A percentile compares a stretch with the other conserved stretches of the same genome.
Evolutionary conservation across 2,113 vertebrate species (phyloP).

Genomic region (Crotophaga sulcirostris): DNA sequence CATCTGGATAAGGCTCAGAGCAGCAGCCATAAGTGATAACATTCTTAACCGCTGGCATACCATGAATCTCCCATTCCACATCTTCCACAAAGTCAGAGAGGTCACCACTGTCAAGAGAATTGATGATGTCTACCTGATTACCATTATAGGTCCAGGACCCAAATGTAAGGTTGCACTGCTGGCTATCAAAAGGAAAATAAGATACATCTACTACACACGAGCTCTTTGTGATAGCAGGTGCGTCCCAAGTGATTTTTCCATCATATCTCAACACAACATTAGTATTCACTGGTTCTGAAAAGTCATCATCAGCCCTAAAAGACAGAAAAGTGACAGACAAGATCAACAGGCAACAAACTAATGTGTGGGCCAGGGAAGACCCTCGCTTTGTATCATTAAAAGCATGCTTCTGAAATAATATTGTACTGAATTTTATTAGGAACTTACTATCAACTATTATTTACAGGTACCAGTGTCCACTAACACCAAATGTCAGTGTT

Average conservation of each 20-base stretch:
- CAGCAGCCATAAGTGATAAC: slow-evolving; percentile 96
- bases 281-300: slow-evolving; percentile 87
- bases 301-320: slow-evolving; percentile 90
- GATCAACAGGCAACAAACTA: not conserved
- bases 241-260: slow-evolving; percentile 94
- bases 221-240: slow-evolving; percentile 96
- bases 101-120: slow-evolving; percentile 88
- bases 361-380: not conserved
- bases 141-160: slow-evolving; percentile 99
- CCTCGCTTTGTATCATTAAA: not conserved
- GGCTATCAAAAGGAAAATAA: slow-evolving; percentile 95
- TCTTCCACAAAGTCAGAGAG: slow-evolving; percentile 96
- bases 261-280: slow-evolving; percentile 94
- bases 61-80: slow-evolving; percentile 96
- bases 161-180: slow-evolving; percentile 95
- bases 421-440: not conserved
- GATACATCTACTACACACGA: slow-evolving; percentile 94
- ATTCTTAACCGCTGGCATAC: slow-evolving; percentile 93
- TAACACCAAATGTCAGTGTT: not conserved
- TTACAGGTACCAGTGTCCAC: not conserved
- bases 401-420: not conserved
- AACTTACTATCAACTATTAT: not conserved
- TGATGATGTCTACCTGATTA: slow-evolving; percentile 93
- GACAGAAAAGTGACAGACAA: not conserved
- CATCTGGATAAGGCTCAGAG: slow-evolving; percentile 95